These are phyloP conservation scores for Heliconius melpomene DNA, from an alignment of 1,140 invertebrate genomes.

Conservation along the genomic window DNA sequence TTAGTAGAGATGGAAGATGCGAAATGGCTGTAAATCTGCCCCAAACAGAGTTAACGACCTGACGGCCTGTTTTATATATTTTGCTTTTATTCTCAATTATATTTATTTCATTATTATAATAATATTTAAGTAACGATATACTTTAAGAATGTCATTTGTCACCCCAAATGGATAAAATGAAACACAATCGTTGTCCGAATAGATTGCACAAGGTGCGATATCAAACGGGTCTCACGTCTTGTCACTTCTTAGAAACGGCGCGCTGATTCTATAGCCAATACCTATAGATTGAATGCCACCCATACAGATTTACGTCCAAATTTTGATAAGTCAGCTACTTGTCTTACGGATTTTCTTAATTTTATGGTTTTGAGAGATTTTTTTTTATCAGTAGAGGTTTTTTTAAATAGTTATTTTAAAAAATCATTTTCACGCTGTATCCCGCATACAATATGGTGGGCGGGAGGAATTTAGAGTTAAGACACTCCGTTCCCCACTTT, in stretches of 20 bases:
- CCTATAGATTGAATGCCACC: conserved; percentile 31
- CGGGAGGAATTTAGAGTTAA: no score
- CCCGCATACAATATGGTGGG: no score
- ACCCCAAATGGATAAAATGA: conserved; percentile 32
- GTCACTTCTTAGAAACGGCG: conserved; percentile 51
- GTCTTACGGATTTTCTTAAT: background rate
- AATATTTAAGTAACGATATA: conserved; percentile 16
- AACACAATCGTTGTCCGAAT: conserved; percentile 40
- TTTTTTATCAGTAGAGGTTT: background rate
- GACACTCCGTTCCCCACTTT: no score
- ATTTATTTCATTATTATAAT: no score
- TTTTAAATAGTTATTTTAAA: no score
- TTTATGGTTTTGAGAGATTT: no score
- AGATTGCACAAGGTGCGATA: conserved; percentile 52
- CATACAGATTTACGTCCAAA: conserved; percentile 7
- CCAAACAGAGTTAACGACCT: no score
- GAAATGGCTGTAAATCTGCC: no score
- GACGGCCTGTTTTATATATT: no score
- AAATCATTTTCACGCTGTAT: no score
- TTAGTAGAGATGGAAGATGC: no score
- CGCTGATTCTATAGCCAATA: conserved; percentile 50
- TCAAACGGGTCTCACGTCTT: conserved; percentile 56
- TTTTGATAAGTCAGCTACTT: background rate
- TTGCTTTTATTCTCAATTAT: no score
- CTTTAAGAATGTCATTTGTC: conserved; percentile 23